phyloP scores from a whole-genome alignment of 2,888 invertebrate genomes.

The Cheilosia impressa region DNA sequence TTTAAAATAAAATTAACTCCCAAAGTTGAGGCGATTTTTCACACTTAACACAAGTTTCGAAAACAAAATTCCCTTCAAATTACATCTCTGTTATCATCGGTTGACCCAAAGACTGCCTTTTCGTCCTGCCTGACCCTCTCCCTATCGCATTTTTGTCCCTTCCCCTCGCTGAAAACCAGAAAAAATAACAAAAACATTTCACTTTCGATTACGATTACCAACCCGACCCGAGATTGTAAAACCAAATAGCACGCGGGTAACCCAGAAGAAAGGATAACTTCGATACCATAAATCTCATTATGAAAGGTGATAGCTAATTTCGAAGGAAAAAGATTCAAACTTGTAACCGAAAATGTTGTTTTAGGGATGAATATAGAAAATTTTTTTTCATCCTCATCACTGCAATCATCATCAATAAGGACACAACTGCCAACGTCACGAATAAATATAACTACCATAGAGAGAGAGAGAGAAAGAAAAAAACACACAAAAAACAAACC shows the following conservation, averaged over 20 bases:
- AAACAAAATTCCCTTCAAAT: constrained; percentile 10
- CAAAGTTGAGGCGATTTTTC: constrained; percentile 14
- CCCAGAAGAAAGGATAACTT: constrained; percentile 43
- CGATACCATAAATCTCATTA: constrained; percentile 72
- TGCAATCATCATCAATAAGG: constrained; percentile 66
- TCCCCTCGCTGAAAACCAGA: constrained; percentile 15
- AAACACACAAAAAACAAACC: constrained; percentile 8
- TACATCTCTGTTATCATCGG: constrained; percentile 2
- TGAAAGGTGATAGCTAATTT: constrained; percentile 72
- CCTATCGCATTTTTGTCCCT: not conserved
- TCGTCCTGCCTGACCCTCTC: not conserved
- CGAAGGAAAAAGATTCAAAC: constrained; percentile 31
- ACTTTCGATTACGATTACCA: constrained; percentile 59
- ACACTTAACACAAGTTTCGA: constrained; percentile 21
- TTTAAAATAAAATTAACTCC: constrained; percentile 1
- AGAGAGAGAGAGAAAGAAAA: not conserved
- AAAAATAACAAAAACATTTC: constrained; percentile 65
- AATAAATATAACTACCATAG: constrained; percentile 53
- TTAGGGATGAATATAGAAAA: constrained; percentile 48
- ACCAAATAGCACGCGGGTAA: constrained; percentile 2
- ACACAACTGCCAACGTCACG: constrained; percentile 58
- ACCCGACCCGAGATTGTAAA: constrained; percentile 32
- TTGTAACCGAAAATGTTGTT: constrained; percentile 56
- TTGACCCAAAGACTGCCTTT: not conserved
- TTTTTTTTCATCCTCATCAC: constrained; percentile 44